Evolutionary conservation across 2,888 invertebrate species (phyloP).

Genomic region (Drosophila colorata): DNA sequence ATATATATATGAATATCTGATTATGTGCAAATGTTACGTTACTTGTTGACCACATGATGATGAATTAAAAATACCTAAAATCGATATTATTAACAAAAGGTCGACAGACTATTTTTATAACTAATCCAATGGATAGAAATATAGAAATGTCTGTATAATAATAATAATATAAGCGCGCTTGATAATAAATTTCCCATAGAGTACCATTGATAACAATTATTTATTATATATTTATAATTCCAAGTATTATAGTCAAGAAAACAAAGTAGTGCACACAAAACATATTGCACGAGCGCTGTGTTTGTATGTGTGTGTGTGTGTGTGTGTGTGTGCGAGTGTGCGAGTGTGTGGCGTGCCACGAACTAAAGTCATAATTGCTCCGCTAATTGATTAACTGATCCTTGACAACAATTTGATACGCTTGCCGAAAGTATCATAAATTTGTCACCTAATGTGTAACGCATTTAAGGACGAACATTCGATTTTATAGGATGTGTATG

Average conservation of each 20-base stretch:
- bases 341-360: constrained; percentile 1
- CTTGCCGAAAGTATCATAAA: neutral
- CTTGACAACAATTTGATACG: constrained; percentile 1
- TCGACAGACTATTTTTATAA: constrained; percentile 8
- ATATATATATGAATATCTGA: constrained; percentile 1
- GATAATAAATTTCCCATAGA: constrained; percentile 23
- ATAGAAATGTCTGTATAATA: neutral
- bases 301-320: constrained; percentile 2
- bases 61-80: constrained; percentile 23
- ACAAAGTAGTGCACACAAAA: constrained; percentile 14
- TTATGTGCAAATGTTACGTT: constrained; percentile 15
- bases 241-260: constrained; percentile 24
- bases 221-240: constrained; percentile 38
- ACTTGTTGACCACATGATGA: constrained; percentile 8
- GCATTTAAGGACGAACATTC: too few relatives aligned
- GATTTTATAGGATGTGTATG: too few relatives aligned
- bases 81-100: constrained; percentile 35
- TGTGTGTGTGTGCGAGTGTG: constrained; percentile 5
- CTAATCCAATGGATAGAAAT: constrained; percentile 25
- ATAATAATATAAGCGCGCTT: too few relatives aligned
- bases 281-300: constrained; percentile 1
- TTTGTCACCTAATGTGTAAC: neutral
- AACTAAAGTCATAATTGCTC: constrained; percentile 26
- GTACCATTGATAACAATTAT: constrained; percentile 23
- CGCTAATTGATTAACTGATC: constrained; percentile 41